Base-by-base conservation (phyloP, 2,888 invertebrate genomes). In the Rotaria macrura region DNA sequence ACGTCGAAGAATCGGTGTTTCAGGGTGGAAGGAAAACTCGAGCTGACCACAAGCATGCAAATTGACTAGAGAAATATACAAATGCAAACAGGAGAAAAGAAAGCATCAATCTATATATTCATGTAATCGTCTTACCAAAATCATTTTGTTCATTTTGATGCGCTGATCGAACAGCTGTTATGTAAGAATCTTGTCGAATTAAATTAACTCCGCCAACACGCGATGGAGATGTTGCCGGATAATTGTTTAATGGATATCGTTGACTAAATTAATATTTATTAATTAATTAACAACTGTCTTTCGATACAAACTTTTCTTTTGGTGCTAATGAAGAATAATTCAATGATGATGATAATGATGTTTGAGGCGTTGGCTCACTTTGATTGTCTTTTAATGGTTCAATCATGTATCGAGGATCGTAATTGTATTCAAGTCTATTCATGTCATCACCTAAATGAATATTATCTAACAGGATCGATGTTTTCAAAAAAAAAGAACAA, bases 161-260 rank as follows among this genome's bases (percentile, higher is more conserved):
- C 10, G 43, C 40, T 43, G 79, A 79, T 25, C 43, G 23, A 4
- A 79, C 79, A 79, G 79, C 79, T 25, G 79, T 79, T 79, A 79
- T 79, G 34, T 79, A 79, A 23, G 79, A 79, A 43, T 79, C 43
- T 79, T 79, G 79, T 43, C 79, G 79, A 79, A 79, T n/a, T 43
- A 79, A n/a, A 43, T 43, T 79, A 25, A 43, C 43, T 7, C 34
- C 34, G 17, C 17, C 5, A 14, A 20, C 6, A 25, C 79, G 79
- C n/a, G 79, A 40, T 79, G 79, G 20, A 79, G 25, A 43, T 29
- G 5, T 65, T 17, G 7, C 10, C 34, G 29, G 17, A 79, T 40
- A 40, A 40, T 43, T 79, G 43, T 79, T n/a, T 4, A n/a, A 25
- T 79, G 43, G 0, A 79, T 79, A 79, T 43, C 43, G 79, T 79